Evolutionary conservation across 2,888 invertebrate species (phyloP).

Genomic region (Lasioglossum zephyrum): DNA sequence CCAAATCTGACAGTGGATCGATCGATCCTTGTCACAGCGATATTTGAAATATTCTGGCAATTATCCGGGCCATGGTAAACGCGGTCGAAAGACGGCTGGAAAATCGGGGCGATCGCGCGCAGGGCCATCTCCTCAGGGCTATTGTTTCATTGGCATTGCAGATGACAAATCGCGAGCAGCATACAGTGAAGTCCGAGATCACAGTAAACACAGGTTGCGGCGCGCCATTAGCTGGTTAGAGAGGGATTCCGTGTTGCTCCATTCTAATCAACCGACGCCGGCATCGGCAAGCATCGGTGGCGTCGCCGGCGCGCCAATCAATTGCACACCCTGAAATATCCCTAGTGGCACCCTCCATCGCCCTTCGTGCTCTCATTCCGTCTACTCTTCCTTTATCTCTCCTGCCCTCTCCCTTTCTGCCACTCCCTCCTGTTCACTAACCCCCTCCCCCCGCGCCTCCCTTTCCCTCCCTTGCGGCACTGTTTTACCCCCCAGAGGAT

Average conservation of each 20-base stretch:
- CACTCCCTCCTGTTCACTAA: constrained; percentile 14
- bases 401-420: not conserved
- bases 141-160: constrained; percentile 82
- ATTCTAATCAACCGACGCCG: constrained; percentile 82
- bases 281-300: constrained; percentile 72
- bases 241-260: constrained; percentile 84
- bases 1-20: not conserved
- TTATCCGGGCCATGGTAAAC: not conserved
- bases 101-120: constrained; percentile 37
- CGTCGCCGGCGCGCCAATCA: constrained; percentile 80
- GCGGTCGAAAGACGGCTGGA: constrained; percentile 21
- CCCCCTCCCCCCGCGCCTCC: constrained; percentile 21
- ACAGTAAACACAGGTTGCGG: constrained; percentile 83
- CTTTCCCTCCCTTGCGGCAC: constrained; percentile 66
- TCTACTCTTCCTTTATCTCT: constrained; percentile 52
- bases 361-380: constrained; percentile 63
- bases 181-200: constrained; percentile 81
- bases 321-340: constrained; percentile 80
- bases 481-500: constrained; percentile 80
- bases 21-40: not conserved
- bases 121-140: constrained; percentile 37
- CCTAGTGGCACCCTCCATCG: constrained; percentile 63
- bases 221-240: constrained; percentile 83
- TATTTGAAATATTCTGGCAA: not conserved
- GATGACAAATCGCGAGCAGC: constrained; percentile 79